These are phyloP conservation scores for Priocnemis perturbator DNA, from an alignment of 2,888 invertebrate species.

Conservation along the genomic window DNA sequence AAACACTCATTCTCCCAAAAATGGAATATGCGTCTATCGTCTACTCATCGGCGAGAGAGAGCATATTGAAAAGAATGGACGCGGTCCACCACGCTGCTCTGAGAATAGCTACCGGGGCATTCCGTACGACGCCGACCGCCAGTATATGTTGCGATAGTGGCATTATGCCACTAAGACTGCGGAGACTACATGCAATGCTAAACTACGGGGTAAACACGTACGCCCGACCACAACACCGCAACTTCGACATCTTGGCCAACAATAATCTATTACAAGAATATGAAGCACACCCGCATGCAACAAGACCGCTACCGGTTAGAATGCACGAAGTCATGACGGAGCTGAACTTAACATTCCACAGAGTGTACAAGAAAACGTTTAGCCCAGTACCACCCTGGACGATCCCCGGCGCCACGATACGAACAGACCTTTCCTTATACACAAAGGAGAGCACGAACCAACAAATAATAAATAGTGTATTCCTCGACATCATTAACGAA, in stretches of 20 bases:
- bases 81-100: not conserved
- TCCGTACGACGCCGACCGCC: slow-evolving; percentile 2
- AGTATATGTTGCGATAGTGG: not conserved
- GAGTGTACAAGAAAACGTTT: not conserved
- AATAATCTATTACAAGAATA: not conserved
- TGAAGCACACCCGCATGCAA: not conserved
- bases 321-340: not conserved
- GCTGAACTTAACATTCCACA: not conserved
- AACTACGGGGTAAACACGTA: not conserved
- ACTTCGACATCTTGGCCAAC: not conserved
- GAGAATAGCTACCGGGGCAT: slow-evolving; percentile 4
- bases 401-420: not conserved
- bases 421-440: not conserved
- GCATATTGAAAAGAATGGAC: not conserved
- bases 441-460: not conserved
- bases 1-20: slow-evolving; percentile 26
- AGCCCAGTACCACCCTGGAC: not conserved
- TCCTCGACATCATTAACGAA: not conserved
- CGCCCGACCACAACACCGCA: not conserved
- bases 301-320: not conserved
- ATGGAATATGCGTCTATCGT: not conserved
- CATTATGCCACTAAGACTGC: not conserved
- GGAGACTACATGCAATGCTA: not conserved
- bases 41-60: not conserved
- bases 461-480: not conserved